Evolutionary conservation across 2,113 vertebrate genomes (phyloP), one percentile per base, ranked within the genome.

Genomic region (Oophaga pumilio): DNA sequence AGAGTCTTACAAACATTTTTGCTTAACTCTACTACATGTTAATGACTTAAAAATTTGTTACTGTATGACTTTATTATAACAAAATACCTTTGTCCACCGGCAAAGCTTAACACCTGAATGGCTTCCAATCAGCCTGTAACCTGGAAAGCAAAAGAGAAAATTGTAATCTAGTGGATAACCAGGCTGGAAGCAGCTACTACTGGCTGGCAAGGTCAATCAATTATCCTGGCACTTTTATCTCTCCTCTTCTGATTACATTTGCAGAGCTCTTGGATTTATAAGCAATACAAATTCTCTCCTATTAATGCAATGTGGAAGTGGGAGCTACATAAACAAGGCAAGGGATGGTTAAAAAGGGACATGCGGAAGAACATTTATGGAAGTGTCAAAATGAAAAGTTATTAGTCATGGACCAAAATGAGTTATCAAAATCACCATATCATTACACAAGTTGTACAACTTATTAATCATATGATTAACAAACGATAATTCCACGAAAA

Each of bases 31-130:
- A 43, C 3, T 43, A 43, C 5, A 43, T 43, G 33, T 43, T 33
- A 33, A 4, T 33, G 3, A 43, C 33, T 43, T 43, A 43, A 43
- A 43, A 43, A 43, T 43, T 1, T 43, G 33, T 43, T 43, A 43
- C 33, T 43, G 3, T 2, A 43, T 5, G 33, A 43, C 33, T 43
- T 24, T n/a, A 64, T 82, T 64, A 85, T 18, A 6, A 85, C 49
- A 8, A 79, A 78, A 87, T 93, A 99, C 97, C 97, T 99, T 99
- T 84, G 98, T 97, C 98, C 98, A 99, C 10, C 97, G 95, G 90
- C 98, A 99, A 3, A 99, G 96, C 91, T 99, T 99, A 90, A 98
- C 97, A 64, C 97, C 98, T 0, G 97, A 98, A 86, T 99, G 98
- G 91, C 97, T 97, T 90, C 98, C 98, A 78, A 99, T 98, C 86